phyloP scores from a whole-genome alignment of 2,113 vertebrate species.

The Lagenorhynchus albirostris region DNA sequence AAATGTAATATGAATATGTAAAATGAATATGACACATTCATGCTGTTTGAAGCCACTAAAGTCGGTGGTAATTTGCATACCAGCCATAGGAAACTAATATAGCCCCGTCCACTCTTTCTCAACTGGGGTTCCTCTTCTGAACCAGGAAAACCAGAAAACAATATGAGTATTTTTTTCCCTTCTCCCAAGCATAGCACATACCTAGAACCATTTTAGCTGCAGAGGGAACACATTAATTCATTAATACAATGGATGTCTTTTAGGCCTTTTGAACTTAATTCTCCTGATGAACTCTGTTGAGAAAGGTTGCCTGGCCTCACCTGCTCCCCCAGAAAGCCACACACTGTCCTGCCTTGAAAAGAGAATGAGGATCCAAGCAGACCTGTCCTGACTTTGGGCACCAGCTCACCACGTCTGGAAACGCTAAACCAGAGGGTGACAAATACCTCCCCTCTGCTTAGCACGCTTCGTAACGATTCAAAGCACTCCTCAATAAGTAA shows the following conservation, averaged over 20 bases:
- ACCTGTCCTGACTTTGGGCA: not conserved
- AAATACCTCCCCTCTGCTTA: not conserved
- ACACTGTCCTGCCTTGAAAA: not conserved
- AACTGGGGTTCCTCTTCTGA: not conserved
- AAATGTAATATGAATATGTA: not conserved
- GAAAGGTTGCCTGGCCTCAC: too few species aligned
- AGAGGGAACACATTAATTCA: not conserved
- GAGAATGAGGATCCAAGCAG: not conserved
- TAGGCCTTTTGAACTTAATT: not conserved
- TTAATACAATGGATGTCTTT: not conserved
- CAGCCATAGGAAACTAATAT: not conserved
- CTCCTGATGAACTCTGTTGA: not conserved
- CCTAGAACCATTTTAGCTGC: not conserved
- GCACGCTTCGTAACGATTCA: not conserved
- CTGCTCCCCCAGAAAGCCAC: not conserved
- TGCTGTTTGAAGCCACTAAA: not conserved
- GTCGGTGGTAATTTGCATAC: not conserved
- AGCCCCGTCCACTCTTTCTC: not conserved
- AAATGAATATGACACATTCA: too few species aligned
- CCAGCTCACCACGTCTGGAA: not conserved
- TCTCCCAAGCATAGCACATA: not conserved
- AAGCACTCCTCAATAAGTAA: not conserved
- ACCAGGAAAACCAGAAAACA: not conserved
- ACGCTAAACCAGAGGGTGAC: not conserved
- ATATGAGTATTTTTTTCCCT: not conserved